Percentiles rank a stretch among this genome's conserved stretches.
Evolutionary conservation across 2,888 invertebrate genomes (phyloP).

Genomic region (Nudaria mundana): DNA sequence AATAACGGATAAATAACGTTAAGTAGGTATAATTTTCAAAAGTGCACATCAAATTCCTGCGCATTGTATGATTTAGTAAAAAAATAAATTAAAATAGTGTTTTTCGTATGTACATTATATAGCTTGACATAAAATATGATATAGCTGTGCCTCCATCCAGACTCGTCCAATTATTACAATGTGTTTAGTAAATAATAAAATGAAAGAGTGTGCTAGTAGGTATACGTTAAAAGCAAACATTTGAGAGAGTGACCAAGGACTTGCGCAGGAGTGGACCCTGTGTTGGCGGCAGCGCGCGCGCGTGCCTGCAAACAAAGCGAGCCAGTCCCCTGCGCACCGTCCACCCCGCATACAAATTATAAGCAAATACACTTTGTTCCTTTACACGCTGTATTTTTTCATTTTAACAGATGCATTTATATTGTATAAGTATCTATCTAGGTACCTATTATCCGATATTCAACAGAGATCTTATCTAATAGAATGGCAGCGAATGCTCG

Average conservation of each 20-base stretch:
- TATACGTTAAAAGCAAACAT: conserved; percentile 35
- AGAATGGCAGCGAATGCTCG: too few species aligned
- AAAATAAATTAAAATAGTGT: too few species aligned
- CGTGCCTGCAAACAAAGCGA: conserved; percentile 68
- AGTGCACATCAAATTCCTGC: too few species aligned
- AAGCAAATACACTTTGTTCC: conserved; percentile 63
- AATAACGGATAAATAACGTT: too few species aligned
- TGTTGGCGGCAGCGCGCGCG: conserved; percentile 46
- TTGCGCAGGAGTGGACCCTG: conserved; percentile 35
- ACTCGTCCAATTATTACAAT: conserved; percentile 21
- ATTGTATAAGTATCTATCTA: conserved; percentile 39
- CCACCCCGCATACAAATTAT: conserved; percentile 43
- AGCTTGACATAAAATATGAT: too few species aligned
- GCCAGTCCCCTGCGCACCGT: conserved; percentile 23
- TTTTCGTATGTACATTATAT: too few species aligned
- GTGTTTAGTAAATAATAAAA: conserved; percentile 36
- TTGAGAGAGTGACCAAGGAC: conserved; percentile 46
- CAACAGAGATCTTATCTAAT: too few species aligned
- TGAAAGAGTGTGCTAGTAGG: conserved; percentile 21
- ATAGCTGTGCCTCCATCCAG: conserved; percentile 2
- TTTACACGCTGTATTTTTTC: conserved; percentile 43
- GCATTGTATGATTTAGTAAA: too few species aligned
- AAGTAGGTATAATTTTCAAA: too few species aligned
- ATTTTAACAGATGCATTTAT: conserved; percentile 46
- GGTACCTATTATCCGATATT: too few species aligned